Conservation (phyloP, 2,797 vertebrate genomes). For the Harpagifer antarcticus region DNA sequence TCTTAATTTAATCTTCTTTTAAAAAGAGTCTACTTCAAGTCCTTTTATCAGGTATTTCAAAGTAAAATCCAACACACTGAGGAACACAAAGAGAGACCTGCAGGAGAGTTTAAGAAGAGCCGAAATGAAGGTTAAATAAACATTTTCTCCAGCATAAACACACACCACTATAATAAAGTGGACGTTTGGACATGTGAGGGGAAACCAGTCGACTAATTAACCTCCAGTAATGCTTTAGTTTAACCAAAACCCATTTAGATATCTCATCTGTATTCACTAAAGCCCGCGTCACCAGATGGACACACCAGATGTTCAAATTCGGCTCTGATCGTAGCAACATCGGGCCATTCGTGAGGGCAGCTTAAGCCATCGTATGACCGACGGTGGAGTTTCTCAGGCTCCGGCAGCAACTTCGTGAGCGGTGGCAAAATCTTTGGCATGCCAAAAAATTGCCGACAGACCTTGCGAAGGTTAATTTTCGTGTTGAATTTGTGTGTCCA, state of each 20-base stretch:
- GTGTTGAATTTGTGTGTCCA: no score
- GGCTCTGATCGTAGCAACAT: no score
- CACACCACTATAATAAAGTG: accelerated
- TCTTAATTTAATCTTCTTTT: slow-evolving; percentile 13
- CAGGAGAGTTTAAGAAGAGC: slow-evolving; percentile 36
- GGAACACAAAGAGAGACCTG: slow-evolving; percentile 36
- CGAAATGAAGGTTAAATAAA: slow-evolving; percentile 38
- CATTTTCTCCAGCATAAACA: slow-evolving; percentile 41
- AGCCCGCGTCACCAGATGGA: no score
- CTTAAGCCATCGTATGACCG: no score
- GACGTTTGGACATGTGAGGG: slow-evolving; percentile 17
- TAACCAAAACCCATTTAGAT: neutral
- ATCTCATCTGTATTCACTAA: neutral
- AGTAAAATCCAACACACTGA: slow-evolving; percentile 9
- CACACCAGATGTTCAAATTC: no score
- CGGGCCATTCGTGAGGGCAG: no score
- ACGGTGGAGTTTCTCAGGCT: no score
- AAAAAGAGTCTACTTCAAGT: slow-evolving; percentile 30
- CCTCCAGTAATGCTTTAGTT: slow-evolving; percentile 1
- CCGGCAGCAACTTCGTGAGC: no score
- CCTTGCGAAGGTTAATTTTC: no score
- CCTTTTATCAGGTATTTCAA: slow-evolving; percentile 18
- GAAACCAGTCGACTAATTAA: neutral
- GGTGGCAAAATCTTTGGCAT: no score
- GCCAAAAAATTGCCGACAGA: no score